Conservation (phyloP, 2,888 invertebrate species). For the Altica lythri region DNA sequence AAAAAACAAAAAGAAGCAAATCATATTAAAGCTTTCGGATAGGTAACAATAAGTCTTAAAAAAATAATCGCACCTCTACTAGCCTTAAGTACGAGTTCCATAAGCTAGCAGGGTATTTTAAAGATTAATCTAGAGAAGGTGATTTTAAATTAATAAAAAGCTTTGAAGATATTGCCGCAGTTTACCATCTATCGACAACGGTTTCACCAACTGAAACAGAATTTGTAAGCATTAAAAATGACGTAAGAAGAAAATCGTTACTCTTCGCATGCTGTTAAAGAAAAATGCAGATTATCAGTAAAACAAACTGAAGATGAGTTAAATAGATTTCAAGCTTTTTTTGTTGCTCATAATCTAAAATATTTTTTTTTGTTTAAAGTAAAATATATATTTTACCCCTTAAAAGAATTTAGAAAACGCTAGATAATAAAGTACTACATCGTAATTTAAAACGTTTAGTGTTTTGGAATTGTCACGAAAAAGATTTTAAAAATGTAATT, state of each 20-base stretch:
- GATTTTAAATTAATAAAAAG: constrained; percentile 38
- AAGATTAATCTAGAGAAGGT: constrained; percentile 40
- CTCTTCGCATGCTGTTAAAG: constrained; percentile 6
- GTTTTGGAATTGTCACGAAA: too few species aligned
- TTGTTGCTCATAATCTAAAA: neutral
- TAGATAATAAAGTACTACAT: too few species aligned
- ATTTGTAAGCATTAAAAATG: constrained; percentile 26
- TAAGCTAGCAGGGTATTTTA: constrained; percentile 47
- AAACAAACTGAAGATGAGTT: constrained; percentile 1
- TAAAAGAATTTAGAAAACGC: too few species aligned
- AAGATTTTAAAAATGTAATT: too few species aligned
- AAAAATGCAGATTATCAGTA: too few species aligned
- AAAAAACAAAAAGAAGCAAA: constrained; percentile 31
- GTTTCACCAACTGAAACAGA: constrained; percentile 70
- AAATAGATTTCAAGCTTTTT: neutral
- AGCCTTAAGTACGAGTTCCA: constrained; percentile 27
- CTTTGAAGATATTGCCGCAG: constrained; percentile 43
- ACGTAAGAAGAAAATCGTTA: constrained; percentile 14
- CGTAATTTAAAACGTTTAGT: too few species aligned
- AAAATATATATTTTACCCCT: too few species aligned
- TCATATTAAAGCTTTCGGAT: constrained; percentile 32
- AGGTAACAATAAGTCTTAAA: constrained; percentile 34
- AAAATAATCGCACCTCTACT: constrained; percentile 41
- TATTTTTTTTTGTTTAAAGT: too few species aligned
- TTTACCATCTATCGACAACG: constrained; percentile 73